These are phyloP conservation scores for Lycaon pictus DNA, from an alignment of 2,113 vertebrate species.

Conservation along the genomic window DNA sequence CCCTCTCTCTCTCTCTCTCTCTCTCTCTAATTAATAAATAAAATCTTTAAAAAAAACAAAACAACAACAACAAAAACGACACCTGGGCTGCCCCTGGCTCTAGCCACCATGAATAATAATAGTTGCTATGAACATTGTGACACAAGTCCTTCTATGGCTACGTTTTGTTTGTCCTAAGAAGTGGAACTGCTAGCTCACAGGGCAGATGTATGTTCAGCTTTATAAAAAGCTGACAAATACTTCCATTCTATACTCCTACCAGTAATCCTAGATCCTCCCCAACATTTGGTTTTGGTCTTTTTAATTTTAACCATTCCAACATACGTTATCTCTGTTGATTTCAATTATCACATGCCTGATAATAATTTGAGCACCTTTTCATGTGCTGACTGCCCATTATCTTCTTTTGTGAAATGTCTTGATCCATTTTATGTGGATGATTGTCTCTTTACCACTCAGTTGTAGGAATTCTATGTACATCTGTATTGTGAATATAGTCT, in stretches of 20 bases:
- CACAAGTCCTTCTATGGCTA: background rate
- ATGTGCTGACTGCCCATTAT: background rate
- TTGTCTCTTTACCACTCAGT: background rate
- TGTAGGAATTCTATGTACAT: background rate
- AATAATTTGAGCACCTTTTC: background rate
- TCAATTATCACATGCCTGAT: background rate
- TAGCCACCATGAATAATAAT: background rate
- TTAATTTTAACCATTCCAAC: background rate
- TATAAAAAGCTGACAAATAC: background rate
- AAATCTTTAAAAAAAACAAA: too few species aligned
- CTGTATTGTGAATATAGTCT: background rate
- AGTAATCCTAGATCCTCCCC: background rate
- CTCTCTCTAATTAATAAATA: too few species aligned
- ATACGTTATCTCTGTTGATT: background rate
- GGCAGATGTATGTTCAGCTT: background rate
- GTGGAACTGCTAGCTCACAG: background rate
- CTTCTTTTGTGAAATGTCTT: slow-evolving; percentile 14
- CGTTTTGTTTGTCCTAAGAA: slow-evolving; percentile 16
- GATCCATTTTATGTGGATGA: background rate
- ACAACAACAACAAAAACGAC: too few species aligned
- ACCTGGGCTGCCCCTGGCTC: background rate
- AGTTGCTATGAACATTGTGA: background rate
- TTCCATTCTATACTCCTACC: background rate
- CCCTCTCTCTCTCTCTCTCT: too few species aligned
- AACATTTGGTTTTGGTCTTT: background rate